phyloP scores from a whole-genome alignment of 2,113 vertebrate genomes.

The Lichenostomus cassidix region DNA sequence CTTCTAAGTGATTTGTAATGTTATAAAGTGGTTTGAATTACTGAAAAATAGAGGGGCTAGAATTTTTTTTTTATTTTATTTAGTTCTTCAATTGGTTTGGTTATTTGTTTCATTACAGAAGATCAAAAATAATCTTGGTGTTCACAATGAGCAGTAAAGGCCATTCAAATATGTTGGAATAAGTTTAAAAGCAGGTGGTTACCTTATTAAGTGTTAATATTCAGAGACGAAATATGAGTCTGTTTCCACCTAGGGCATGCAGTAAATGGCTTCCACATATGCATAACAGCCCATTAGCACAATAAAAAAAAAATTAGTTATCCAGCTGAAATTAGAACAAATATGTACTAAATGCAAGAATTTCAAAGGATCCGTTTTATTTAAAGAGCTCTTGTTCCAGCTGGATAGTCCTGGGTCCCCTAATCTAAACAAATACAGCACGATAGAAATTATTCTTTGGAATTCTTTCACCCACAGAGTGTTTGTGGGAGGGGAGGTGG shows the following conservation, averaged over 20 bases:
- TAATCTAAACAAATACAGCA: neutral
- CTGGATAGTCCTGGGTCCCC: neutral
- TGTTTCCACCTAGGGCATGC: slow-evolving; percentile 5
- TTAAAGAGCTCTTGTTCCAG: neutral
- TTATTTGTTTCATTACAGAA: slow-evolving; percentile 32
- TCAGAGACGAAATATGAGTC: slow-evolving; percentile 26
- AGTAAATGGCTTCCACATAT: slow-evolving; percentile 57
- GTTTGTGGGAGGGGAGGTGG: neutral
- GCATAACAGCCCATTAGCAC: slow-evolving; percentile 49
- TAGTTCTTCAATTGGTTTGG: neutral
- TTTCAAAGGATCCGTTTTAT: neutral
- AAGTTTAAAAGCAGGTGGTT: slow-evolving; percentile 65
- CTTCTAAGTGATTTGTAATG: neutral
- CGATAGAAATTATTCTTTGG: neutral
- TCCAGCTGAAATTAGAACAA: slow-evolving; percentile 24
- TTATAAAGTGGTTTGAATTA: neutral
- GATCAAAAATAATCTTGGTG: slow-evolving; percentile 15
- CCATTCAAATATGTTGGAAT: neutral
- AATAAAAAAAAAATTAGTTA: slow-evolving; percentile 35
- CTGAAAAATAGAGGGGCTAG: neutral
- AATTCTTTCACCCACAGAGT: neutral
- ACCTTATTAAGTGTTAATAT: slow-evolving; percentile 63
- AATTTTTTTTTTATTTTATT: neutral
- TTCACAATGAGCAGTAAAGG: neutral
- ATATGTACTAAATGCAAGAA: neutral